Evolutionary conservation across 35 echinoderm and acorn worm species (phyloP), one percentile per base, ranked within the genome.

Genomic region (Acanthaster planci): DNA sequence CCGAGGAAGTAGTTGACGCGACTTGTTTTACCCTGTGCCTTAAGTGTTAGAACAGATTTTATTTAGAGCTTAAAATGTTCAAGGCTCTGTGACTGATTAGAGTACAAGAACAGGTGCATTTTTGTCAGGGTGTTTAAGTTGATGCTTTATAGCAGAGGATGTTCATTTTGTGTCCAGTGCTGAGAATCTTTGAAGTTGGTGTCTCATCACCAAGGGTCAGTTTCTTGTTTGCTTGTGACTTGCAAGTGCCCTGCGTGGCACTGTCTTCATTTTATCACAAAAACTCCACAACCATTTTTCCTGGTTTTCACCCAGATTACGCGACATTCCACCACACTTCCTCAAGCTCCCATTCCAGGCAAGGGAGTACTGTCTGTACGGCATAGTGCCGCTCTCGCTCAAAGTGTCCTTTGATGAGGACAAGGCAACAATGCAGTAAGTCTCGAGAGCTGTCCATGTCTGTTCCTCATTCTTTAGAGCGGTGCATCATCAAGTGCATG

Each of bases 321-420:
- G 85, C 23, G 93, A 87, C 32, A 91, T 91, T 35, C 93, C 93
- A 52, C 84, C 78, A 38, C 39, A 91, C 37, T 89, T 95, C 16
- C 79, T 78, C 22, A 35, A 12, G 12, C 44, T 95, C 15, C 93
- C 93, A 54, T 78, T 55, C 21, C 93, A 95, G 81, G 85, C 90
- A n/a, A 83, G 79, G 52, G 84, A 86, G 9, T 95, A 78, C 60
- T 87, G 40, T 31, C 89, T 95, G 2, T 76, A 90, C 75, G 89
- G 85, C 2, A 60, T 95, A 1, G 78, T 84, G 30, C 89, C 93
- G 18, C 30, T 89, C 17, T 91, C 88, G 5, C 54, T 95, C 34
- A 39, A 76, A 38, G 75, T 95, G 22, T 87, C 88, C 16, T 82
- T 95, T 51, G 78, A 91, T 37, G 89, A 88, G 9, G 72, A 75